Percentiles rank a stretch among this genome's conserved stretches.
phyloP scores from a whole-genome alignment of 2,797 vertebrate genomes.

The Phaenicophaeus curvirostris region DNA sequence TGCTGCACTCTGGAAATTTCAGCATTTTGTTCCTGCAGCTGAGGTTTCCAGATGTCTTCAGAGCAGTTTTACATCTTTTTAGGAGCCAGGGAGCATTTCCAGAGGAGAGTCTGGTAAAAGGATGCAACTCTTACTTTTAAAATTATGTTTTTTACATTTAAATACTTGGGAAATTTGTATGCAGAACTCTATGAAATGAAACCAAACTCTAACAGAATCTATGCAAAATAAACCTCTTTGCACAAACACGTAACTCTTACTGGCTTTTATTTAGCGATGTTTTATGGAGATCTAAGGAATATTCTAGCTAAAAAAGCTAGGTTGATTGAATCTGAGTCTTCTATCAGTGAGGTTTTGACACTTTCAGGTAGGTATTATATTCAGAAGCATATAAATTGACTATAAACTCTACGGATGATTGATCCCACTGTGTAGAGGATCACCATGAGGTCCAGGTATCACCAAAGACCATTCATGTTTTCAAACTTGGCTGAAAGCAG shows the following conservation, averaged over 20 bases:
- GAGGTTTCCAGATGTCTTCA: background rate
- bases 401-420: background rate
- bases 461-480: background rate
- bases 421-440: background rate
- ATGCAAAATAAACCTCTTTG: slow-evolving; percentile 27
- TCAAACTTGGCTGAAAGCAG: background rate
- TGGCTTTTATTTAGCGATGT: background rate
- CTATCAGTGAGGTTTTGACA: background rate
- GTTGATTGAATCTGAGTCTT: background rate
- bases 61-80: background rate
- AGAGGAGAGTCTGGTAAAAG: background rate
- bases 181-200: background rate
- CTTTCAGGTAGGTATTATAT: background rate
- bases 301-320: background rate
- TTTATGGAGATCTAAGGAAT: background rate
- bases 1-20: background rate
- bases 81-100: background rate
- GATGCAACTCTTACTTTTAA: background rate
- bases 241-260: background rate
- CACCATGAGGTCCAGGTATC: background rate
- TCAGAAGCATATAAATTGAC: background rate
- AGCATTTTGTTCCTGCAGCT: background rate
- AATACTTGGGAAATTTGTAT: background rate
- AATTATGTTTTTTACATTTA: background rate
- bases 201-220: background rate